Evolutionary conservation across 2,888 invertebrate genomes (phyloP).

Genomic region (Tenthredo mesomela): DNA sequence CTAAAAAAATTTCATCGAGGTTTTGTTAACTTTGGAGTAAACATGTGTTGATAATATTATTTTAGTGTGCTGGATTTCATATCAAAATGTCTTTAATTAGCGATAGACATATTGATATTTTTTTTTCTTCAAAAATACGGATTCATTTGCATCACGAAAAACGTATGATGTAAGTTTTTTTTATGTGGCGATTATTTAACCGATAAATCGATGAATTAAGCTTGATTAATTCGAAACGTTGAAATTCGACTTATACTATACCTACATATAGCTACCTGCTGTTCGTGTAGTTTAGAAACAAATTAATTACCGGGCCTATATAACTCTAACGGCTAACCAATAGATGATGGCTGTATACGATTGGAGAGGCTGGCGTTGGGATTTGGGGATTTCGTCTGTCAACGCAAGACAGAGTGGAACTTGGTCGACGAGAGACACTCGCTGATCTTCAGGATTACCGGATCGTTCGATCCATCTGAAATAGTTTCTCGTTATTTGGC

Average conservation of each 20-base stretch:
- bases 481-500: conserved; percentile 36
- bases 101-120: not conserved
- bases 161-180: conserved; percentile 58
- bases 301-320: conserved; percentile 42
- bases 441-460: conserved; percentile 75
- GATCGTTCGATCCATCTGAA: conserved; percentile 45
- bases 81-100: not conserved
- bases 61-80: not conserved
- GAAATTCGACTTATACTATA: not conserved
- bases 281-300: conserved; percentile 2
- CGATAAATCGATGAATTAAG: not conserved
- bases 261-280: not conserved
- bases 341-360: conserved; percentile 39
- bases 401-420: conserved; percentile 77
- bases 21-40: conserved; percentile 60
- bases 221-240: not conserved
- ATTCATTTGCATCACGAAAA: not conserved
- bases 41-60: not conserved
- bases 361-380: conserved; percentile 48
- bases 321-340: conserved; percentile 27
- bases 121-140: not conserved
- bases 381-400: conserved; percentile 76
- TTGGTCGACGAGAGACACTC: conserved; percentile 74
- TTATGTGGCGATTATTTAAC: not conserved
- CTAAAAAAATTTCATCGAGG: conserved; percentile 11